Evolutionary conservation across 53 echinoderm and acorn worm genomes (phyloP).

Genomic region (Patiria pectinifera): DNA sequence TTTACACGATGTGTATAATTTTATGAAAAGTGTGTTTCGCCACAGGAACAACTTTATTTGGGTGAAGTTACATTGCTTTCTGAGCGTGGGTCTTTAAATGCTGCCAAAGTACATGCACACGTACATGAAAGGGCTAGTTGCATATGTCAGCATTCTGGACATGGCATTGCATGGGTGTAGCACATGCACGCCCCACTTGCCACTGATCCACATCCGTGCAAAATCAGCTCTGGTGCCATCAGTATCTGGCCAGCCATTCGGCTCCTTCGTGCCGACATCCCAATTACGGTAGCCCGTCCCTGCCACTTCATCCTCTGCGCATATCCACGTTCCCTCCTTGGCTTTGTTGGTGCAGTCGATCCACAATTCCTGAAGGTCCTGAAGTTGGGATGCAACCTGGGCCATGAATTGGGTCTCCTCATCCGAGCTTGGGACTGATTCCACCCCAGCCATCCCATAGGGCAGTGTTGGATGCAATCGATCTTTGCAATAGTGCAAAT

Average conservation of each 20-base stretch:
- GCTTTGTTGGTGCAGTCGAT: slow-evolving; percentile 9
- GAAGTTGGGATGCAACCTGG: not conserved
- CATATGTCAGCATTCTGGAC: not conserved
- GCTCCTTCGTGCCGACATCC: not conserved
- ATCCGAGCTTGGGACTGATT: slow-evolving; percentile 12
- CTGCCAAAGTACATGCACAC: not conserved
- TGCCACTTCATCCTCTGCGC: not conserved
- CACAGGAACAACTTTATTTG: too few species aligned
- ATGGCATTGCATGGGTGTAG: not conserved
- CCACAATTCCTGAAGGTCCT: not conserved
- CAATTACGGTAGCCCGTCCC: slow-evolving; percentile 9
- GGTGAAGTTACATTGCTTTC: too few species aligned
- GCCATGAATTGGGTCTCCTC: slow-evolving; percentile 15
- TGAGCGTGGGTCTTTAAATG: too few species aligned
- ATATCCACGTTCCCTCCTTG: not conserved
- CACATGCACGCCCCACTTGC: not conserved
- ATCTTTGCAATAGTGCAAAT: not conserved
- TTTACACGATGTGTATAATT: too few species aligned
- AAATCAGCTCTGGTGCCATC: slow-evolving; percentile 5
- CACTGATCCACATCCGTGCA: not conserved
- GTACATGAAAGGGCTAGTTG: not conserved
- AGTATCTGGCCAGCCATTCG: not conserved
- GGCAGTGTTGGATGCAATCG: not conserved
- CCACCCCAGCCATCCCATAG: slow-evolving; percentile 9
- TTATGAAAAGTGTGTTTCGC: too few species aligned